Percentiles rank a stretch among this genome's conserved stretches.
These are phyloP conservation scores for Gadopsis marmoratus DNA, from an alignment of 2,797 vertebrate species.

Conservation along the genomic window DNA sequence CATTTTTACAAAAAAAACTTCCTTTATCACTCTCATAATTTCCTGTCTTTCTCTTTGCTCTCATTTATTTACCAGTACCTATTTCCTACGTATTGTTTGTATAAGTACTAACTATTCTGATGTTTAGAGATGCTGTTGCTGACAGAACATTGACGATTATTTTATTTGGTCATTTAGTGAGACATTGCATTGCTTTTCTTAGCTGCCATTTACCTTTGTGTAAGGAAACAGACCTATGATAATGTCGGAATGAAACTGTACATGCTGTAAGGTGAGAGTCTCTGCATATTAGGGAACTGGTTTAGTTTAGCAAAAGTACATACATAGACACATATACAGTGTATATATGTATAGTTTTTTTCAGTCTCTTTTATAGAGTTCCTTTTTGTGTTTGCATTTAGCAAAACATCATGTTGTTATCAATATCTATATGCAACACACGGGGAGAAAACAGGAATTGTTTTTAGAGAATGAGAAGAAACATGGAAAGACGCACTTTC, in stretches of 20 bases:
- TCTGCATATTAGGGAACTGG: background rate
- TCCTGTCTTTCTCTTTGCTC: background rate
- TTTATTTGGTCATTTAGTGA: background rate
- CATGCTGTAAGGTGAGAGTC: background rate
- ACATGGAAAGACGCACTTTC: background rate
- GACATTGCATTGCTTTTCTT: background rate
- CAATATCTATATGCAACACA: background rate
- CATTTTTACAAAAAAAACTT: background rate
- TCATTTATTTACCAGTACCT: background rate
- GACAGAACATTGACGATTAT: background rate
- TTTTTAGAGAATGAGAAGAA: background rate
- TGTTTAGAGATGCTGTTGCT: background rate
- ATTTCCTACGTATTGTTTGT: background rate
- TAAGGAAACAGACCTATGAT: background rate
- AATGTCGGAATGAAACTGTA: background rate
- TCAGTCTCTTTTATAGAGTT: background rate
- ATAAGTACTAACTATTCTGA: background rate
- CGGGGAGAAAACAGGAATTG: background rate
- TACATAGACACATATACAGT: no score
- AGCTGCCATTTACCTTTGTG: background rate
- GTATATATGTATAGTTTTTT: background rate
- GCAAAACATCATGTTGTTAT: background rate
- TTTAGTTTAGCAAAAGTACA: background rate
- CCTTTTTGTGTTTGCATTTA: background rate
- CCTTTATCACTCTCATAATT: background rate